Base-by-base conservation (phyloP, 2,113 vertebrate genomes). In the Tauraco erythrolophus region DNA sequence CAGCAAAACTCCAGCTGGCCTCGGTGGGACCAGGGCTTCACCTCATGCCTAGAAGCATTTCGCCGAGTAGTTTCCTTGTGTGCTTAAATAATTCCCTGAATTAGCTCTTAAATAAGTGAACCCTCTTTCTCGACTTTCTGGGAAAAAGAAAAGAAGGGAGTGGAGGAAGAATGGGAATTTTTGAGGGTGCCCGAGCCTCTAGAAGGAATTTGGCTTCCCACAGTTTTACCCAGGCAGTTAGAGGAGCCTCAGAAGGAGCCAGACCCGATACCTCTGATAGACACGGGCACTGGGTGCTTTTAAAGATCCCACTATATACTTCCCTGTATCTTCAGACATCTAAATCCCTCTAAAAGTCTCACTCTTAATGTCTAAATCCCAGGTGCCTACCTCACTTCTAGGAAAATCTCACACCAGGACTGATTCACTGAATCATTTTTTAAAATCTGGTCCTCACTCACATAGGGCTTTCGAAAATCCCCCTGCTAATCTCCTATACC, bases 311-410 rank as follows among this genome's bases (percentile, higher is more conserved):
- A 43, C 84, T 80, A 4, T 27, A 45, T 62, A 56, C 58, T 90
- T 86, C 62, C 57, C 50, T 95, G 31, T 84, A 89, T 96, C 95
- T 95, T 92, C 89, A 97, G 91, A 82, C 93, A 94, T 82, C 95
- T 94, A 97, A 95, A 95, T 95, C 91, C 92, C 65, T 96, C 89
- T 91, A 71, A 93, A 97, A 93, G 92, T 96, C 87, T 93, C 92
- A 60, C 87, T 96, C 69, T 95, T 46, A 66, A 92, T 89, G 74
- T 41, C 92, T 85, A 97, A 97, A 95, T 94, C 97, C 96, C 93
- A 96, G 92, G 93, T 95, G 90, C 82, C 94, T 92, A 93, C 56
- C 82, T 94, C 88, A 85, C 81, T 93, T 83, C 95, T 82, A 95
- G 92, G 96, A 90, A 96, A 96, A 93, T 95, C 89, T 96, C 96